Base-by-base conservation (phyloP, 2,888 invertebrate genomes). In the Synergus itoensis region DNA sequence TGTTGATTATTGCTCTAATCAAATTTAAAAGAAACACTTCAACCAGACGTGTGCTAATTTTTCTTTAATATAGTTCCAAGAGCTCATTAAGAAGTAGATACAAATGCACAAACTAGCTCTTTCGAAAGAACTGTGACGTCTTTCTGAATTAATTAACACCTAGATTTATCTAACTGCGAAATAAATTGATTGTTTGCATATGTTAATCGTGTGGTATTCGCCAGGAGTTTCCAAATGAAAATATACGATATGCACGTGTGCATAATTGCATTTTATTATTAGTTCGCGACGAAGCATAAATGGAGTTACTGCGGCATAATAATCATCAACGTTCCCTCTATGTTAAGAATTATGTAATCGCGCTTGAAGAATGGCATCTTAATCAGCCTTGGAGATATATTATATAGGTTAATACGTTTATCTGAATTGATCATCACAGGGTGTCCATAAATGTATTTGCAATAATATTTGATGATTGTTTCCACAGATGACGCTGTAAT, bases 1-100 rank as follows among this genome's bases (percentile, higher is more conserved):
- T 84, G 84, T 84, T 84, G 84, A 84, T 84, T 81, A 79, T 76
- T 81, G 75, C 78, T 80, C 69, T 18, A 41, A 41, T 65, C 41
- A 65, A 11, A 41, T 41, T 65, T n/a, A 41, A 65, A 40, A 65
- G 18, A 60, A 60, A 21, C n/a, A 60, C 11, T 60, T 60, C 12
- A 21, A 2, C 4, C 21, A 21, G 3, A 60, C 1, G 4, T 1
- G 48, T 48, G 16, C 48, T 4, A 48, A 11, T 45, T 45, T 45
- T 45, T 45, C 45, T 45, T 45, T 12, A 7, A 1, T 45, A 45
- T 45, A 3, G 2, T 2, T 28, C 28, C 1, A 2, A 28, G 28
- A 28, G 28, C 28, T 28, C 3, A 28, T 28, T 28, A 28, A n/a
- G 21, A 60, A n/a, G 18, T 8, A 60, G 18, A 4, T 8, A 18